These are phyloP conservation scores for Hystrix brachyura DNA, from an alignment of 2,113 vertebrate species.

Conservation along the genomic window DNA sequence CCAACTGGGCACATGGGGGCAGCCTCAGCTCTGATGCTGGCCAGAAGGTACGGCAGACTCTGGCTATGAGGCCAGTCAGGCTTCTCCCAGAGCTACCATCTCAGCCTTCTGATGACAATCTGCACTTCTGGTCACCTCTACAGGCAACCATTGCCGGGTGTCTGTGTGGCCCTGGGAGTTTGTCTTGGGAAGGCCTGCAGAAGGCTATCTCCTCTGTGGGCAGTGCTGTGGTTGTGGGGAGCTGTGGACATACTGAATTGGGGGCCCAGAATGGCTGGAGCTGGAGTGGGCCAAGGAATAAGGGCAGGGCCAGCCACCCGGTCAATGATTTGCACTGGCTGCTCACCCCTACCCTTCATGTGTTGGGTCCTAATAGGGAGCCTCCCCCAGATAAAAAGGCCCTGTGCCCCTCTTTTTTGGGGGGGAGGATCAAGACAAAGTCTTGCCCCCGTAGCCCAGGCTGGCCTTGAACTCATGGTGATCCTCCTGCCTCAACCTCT, in stretches of 20 bases:
- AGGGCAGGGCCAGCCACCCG: not conserved
- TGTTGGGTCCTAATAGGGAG: not conserved
- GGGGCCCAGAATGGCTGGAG: no score
- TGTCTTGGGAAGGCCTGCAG: not conserved
- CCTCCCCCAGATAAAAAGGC: not conserved
- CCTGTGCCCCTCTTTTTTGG: not conserved
- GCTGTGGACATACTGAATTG: not conserved
- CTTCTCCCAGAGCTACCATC: not conserved
- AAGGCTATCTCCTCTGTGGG: not conserved
- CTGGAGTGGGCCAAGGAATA: not conserved
- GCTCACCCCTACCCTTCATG: not conserved
- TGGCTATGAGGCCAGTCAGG: not conserved
- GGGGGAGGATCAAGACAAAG: not conserved
- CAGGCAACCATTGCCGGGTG: not conserved
- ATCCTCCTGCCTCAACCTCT: not conserved
- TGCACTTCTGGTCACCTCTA: not conserved
- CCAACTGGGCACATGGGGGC: slow-evolving; percentile 85
- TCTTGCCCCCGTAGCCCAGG: not conserved
- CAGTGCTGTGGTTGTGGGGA: not conserved
- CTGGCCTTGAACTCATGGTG: not conserved
- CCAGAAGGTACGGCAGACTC: not conserved
- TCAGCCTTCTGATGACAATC: no score
- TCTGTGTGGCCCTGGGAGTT: not conserved
- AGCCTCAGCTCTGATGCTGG: slow-evolving; percentile 86
- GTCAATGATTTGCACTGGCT: not conserved